phyloP scores from a whole-genome alignment of 2,888 invertebrate species.

The Eupithecia inturbata region DNA sequence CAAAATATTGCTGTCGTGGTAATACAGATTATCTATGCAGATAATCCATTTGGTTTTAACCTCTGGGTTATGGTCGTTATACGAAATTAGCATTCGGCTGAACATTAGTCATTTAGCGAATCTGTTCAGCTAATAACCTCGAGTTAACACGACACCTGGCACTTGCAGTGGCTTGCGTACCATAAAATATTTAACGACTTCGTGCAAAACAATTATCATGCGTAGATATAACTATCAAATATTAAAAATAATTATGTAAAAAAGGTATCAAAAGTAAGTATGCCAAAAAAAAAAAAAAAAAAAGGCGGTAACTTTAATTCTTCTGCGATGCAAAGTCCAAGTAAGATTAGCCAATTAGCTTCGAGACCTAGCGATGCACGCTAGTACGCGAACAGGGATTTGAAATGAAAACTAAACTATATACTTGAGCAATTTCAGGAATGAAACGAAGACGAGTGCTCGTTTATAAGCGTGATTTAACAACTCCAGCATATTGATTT shows the following conservation, averaged over 20 bases:
- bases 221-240: background rate
- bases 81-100: conserved; percentile 9
- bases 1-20: conserved; percentile 12
- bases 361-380: background rate
- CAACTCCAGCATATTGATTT: conserved; percentile 89
- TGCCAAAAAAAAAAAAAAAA: too few species aligned
- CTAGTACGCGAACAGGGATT: conserved; percentile 32
- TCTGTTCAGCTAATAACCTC: background rate
- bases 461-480: conserved; percentile 89
- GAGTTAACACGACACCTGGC: background rate
- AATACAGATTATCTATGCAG: conserved; percentile 6
- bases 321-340: background rate
- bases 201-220: background rate
- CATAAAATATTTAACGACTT: background rate
- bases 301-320: background rate
- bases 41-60: conserved; percentile 11
- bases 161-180: background rate
- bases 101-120: conserved; percentile 11
- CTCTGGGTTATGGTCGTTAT: conserved; percentile 8
- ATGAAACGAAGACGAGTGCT: conserved; percentile 85
- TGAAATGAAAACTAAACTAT: conserved; percentile 63
- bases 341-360: conserved; percentile 23
- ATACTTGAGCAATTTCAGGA: conserved; percentile 78
- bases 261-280: background rate
- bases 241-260: background rate